phyloP scores from a whole-genome alignment of 2,797 vertebrate genomes.

The Phaenicophaeus curvirostris region DNA sequence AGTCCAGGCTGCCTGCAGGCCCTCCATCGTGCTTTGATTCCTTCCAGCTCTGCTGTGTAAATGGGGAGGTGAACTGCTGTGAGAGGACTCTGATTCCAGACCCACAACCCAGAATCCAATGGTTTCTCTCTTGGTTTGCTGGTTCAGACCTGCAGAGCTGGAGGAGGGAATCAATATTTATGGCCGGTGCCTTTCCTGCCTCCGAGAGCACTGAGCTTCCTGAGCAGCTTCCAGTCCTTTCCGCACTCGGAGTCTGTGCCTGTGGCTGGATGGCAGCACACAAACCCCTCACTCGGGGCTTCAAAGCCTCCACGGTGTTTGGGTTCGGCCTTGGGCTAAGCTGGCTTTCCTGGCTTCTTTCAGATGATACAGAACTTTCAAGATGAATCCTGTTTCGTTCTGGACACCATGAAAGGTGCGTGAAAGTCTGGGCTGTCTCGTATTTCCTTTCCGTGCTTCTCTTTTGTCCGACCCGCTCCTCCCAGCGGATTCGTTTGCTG shows the following conservation, averaged over 20 bases:
- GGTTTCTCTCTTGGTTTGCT: background rate
- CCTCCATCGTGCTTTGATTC: background rate
- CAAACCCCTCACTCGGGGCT: background rate
- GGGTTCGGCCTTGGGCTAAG: background rate
- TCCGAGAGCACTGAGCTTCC: background rate
- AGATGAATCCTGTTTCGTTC: constrained; percentile 94
- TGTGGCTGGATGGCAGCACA: fast-evolving
- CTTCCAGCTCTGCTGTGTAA: background rate
- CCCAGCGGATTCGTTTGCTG: background rate
- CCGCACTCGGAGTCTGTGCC: fast-evolving
- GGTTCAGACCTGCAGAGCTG: background rate
- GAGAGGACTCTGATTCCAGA: background rate
- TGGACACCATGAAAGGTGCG: constrained; percentile 98
- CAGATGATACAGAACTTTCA: constrained; percentile 99
- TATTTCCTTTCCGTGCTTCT: fast-evolving
- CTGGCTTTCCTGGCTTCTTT: background rate
- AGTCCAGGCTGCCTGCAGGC: fast-evolving
- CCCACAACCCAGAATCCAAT: fast-evolving
- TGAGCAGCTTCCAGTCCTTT: background rate
- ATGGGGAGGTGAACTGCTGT: background rate
- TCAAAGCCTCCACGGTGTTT: background rate
- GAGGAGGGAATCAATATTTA: background rate
- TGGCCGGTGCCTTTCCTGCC: background rate
- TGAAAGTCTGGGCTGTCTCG: fast-evolving
- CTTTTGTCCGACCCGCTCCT: fast-evolving